These are phyloP conservation scores for Eidolon dupreanum DNA, from an alignment of 2,797 vertebrate species.

Conservation along the genomic window DNA sequence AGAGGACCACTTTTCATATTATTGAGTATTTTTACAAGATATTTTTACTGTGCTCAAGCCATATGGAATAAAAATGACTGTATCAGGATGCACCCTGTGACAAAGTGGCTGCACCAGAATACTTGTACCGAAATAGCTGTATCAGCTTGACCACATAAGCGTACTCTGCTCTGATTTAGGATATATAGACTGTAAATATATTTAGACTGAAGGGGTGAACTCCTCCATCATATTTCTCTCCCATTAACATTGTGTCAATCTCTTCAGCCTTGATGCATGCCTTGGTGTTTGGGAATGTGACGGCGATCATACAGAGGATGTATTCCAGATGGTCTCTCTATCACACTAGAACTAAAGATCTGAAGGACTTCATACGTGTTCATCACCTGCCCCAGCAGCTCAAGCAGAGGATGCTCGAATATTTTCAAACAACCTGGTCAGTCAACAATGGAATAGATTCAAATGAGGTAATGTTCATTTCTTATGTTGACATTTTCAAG, in stretches of 20 bases:
- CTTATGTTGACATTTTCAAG: background rate
- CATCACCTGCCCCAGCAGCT: conserved; percentile 96
- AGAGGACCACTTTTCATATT: background rate
- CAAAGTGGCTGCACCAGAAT: background rate
- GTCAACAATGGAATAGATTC: conserved; percentile 91
- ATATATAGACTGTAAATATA: background rate
- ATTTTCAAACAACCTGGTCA: conserved; percentile 92
- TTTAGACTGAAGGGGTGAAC: background rate
- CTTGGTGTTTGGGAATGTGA: conserved; percentile 98
- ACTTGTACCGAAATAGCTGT: background rate
- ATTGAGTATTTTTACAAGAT: background rate
- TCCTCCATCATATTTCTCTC: background rate
- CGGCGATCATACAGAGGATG: conserved; percentile 98
- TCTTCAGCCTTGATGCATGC: conserved; percentile 96
- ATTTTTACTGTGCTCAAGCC: conserved; percentile 14
- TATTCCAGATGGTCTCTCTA: conserved; percentile 98
- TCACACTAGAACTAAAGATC: conserved; percentile 97
- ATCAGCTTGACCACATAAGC: background rate
- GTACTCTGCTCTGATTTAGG: background rate
- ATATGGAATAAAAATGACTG: background rate
- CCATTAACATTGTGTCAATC: background rate
- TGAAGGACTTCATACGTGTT: conserved; percentile 98
- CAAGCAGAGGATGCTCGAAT: conserved; percentile 98
- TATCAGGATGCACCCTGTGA: background rate
- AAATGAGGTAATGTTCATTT: conserved; percentile 86